Conservation (phyloP, 2,113 vertebrate genomes). For the Anoplopoma fimbria region DNA sequence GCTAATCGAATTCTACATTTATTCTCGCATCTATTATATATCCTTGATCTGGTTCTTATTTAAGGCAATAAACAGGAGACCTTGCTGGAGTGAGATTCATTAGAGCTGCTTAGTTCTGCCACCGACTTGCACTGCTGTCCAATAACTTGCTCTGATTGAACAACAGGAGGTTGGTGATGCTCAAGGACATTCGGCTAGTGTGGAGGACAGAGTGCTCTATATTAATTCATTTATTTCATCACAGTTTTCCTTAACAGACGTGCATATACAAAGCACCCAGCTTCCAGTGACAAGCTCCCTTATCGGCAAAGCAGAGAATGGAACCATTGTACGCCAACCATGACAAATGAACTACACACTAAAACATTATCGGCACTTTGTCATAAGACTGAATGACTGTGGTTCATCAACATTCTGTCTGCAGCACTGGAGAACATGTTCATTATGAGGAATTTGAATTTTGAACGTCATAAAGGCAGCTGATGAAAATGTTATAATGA, state of each 20-base stretch:
- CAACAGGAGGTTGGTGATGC: background rate
- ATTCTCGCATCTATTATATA: background rate
- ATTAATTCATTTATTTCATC: background rate
- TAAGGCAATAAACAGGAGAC: background rate
- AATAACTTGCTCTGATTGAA: background rate
- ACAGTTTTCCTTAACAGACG: constrained; percentile 8
- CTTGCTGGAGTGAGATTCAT: constrained; percentile 8
- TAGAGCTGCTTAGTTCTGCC: background rate
- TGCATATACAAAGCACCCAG: constrained; percentile 39
- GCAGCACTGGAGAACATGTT: constrained; percentile 22
- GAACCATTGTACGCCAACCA: constrained; percentile 45
- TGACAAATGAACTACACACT: constrained; percentile 53
- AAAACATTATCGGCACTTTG: constrained; percentile 44
- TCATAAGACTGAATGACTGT: constrained; percentile 33
- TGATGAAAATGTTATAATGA: constrained; percentile 35
- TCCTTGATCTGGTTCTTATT: constrained; percentile 4
- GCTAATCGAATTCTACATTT: constrained; percentile 6
- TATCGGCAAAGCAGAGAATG: constrained; percentile 52
- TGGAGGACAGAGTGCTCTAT: background rate
- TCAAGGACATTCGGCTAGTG: constrained; percentile 33
- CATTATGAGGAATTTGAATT: constrained; percentile 29
- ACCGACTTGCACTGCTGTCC: background rate
- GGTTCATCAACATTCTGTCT: constrained; percentile 33
- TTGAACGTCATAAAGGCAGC: constrained; percentile 14
- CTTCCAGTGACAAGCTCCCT: constrained; percentile 29